phyloP scores from a whole-genome alignment of 2,113 vertebrate species.

The Gymnarchus niloticus region DNA sequence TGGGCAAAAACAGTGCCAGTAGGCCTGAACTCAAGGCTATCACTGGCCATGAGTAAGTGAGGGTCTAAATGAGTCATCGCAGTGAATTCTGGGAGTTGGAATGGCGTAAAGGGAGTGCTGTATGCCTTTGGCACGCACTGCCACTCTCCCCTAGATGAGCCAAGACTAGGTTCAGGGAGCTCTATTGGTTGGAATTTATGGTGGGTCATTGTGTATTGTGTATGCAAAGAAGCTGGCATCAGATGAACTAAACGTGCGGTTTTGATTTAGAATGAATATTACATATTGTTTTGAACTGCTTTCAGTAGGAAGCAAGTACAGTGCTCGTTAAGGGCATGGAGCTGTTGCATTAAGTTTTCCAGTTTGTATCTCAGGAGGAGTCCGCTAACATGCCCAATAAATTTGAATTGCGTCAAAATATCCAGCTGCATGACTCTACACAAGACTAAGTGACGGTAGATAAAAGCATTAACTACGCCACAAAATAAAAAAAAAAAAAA shows the following conservation, averaged over 20 bases:
- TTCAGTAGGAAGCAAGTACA: neutral
- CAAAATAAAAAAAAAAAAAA: conserved; percentile 11
- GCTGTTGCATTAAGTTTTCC: neutral
- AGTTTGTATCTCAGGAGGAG: no score
- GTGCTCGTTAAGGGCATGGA: neutral
- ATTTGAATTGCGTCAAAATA: neutral
- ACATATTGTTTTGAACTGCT: neutral
- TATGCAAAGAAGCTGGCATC: neutral
- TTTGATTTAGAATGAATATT: neutral
- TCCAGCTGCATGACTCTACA: neutral
- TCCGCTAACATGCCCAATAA: neutral
- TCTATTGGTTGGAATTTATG: neutral
- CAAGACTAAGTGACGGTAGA: neutral
- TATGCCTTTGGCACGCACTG: neutral
- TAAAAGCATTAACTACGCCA: conserved; percentile 2
- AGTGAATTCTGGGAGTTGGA: conserved; percentile 2
- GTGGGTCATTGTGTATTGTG: neutral
- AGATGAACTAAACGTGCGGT: neutral
- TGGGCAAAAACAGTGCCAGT: no score
- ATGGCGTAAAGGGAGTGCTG: neutral
- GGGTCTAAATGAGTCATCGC: neutral
- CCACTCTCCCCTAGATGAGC: neutral
- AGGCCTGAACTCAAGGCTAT: neutral
- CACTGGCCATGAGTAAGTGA: neutral
- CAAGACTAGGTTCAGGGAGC: neutral